These are phyloP conservation scores for Leucozona laternaria DNA, from an alignment of 2,888 invertebrate species.

Conservation along the genomic window DNA sequence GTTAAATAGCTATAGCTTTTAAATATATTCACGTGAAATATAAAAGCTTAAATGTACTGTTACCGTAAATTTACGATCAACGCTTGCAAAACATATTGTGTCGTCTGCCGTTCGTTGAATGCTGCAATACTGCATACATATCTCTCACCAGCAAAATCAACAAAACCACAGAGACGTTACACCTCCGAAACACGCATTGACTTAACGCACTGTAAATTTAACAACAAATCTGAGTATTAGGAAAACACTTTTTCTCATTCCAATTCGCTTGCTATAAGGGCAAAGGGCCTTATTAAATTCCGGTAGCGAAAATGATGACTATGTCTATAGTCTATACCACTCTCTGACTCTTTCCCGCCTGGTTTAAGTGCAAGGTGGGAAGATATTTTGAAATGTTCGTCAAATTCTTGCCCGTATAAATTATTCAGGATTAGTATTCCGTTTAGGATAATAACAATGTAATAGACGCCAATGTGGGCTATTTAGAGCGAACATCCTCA, in stretches of 20 bases:
- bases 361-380: not conserved
- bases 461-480: not conserved
- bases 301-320: not conserved
- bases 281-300: not conserved
- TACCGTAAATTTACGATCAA: constrained; percentile 1
- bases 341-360: not conserved
- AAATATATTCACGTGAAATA: not conserved
- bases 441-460: constrained; percentile 44
- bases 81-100: not conserved
- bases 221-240: not conserved
- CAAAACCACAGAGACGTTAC: not conserved
- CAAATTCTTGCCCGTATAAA: constrained; percentile 43
- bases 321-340: not conserved
- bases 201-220: not conserved
- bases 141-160: not conserved
- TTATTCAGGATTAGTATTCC: constrained; percentile 73
- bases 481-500: not conserved
- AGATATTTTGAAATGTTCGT: not conserved
- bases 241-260: not conserved
- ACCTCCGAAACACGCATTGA: not conserved
- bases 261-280: not conserved
- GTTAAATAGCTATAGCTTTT: not conserved
- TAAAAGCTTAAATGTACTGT: not conserved
- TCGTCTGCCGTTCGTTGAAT: not conserved
- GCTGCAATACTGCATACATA: not conserved